Conservation (phyloP, 2,113 vertebrate species). For the Ciconia maguari region DNA sequence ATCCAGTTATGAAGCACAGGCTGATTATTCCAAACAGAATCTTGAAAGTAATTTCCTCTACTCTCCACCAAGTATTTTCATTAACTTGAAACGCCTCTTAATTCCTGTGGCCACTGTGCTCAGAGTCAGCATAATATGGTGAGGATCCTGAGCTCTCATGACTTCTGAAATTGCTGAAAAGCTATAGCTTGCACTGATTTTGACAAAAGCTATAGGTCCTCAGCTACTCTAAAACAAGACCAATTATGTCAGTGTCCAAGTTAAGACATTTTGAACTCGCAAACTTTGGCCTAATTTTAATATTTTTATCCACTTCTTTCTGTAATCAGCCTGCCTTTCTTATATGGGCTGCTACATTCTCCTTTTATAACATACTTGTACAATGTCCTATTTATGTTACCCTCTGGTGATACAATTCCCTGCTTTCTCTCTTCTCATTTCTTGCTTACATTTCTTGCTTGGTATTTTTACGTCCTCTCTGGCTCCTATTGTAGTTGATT, state of each 20-base stretch:
- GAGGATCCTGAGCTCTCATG: background rate
- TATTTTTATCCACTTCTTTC: background rate
- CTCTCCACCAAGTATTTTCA: background rate
- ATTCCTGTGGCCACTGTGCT: background rate
- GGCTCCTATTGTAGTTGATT: background rate
- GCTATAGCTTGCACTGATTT: background rate
- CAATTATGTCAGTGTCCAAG: background rate
- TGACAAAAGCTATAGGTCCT: background rate
- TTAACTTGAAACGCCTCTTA: background rate
- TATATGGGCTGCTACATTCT: background rate
- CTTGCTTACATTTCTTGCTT: background rate
- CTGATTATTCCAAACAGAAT: background rate
- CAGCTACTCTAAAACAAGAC: background rate
- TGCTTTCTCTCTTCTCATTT: background rate
- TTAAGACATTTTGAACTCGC: background rate
- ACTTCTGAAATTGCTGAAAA: background rate
- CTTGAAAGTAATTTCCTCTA: background rate
- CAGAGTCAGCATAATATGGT: background rate
- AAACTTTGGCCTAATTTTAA: background rate
- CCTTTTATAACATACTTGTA: background rate
- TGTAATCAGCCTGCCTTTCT: background rate
- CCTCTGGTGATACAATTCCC: background rate
- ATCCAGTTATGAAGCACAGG: background rate
- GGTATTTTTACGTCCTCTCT: background rate
- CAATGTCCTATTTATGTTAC: background rate